Conservation (phyloP, 2,113 vertebrate species). For the Sinocyclocheilus grahami region DNA sequence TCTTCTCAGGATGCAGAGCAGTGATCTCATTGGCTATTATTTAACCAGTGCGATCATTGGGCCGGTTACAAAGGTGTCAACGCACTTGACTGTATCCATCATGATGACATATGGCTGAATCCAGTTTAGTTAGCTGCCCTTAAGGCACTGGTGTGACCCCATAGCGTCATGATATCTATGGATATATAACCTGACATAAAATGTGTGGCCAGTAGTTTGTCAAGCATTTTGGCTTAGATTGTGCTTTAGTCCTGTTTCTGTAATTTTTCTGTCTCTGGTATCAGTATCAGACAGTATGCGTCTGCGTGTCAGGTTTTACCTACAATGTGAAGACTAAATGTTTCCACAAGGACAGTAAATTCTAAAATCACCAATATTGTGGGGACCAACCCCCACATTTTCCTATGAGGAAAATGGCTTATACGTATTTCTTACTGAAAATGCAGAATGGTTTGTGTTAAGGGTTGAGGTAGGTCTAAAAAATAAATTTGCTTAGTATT, state of each 20-base stretch:
- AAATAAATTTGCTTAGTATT: background rate
- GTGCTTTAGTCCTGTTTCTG: conserved; percentile 28
- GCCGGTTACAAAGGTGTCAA: conserved; percentile 62
- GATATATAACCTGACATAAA: conserved; percentile 28
- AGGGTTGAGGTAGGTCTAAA: background rate
- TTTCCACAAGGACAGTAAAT: background rate
- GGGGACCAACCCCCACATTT: background rate
- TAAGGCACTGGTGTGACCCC: conserved; percentile 31
- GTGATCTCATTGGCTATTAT: conserved; percentile 69
- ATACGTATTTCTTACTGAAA: background rate
- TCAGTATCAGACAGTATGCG: background rate
- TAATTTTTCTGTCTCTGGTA: conserved; percentile 10
- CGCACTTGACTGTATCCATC: conserved; percentile 59
- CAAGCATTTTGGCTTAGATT: conserved; percentile 46
- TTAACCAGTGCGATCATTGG: conserved; percentile 68
- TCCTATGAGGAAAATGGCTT: background rate
- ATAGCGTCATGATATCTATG: conserved; percentile 42
- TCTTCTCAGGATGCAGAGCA: conserved; percentile 64
- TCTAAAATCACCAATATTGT: background rate
- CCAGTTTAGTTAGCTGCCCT: conserved; percentile 39
- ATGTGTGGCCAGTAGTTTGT: conserved; percentile 33
- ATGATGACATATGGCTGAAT: conserved; percentile 45
- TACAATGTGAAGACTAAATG: background rate
- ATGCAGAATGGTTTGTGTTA: background rate
- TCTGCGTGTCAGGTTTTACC: background rate